Evolutionary conservation across 2,797 vertebrate species (phyloP).

Genomic region (Sternotherus odoratus): DNA sequence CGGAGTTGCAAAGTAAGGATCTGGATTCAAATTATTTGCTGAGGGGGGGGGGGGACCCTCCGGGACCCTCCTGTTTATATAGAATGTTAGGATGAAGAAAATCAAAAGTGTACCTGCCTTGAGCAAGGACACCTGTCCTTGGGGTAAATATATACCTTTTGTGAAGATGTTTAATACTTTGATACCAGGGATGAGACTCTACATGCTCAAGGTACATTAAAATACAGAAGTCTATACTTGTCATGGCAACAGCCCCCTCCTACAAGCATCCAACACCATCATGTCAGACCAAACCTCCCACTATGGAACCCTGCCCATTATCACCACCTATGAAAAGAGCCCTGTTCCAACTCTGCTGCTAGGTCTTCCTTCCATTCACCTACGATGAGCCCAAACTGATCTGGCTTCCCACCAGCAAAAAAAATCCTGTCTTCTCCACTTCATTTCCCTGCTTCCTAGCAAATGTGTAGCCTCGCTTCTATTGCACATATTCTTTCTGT

Average conservation of each 20-base stretch:
- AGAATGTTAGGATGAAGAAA: slow-evolving; percentile 44
- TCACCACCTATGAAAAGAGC: neutral
- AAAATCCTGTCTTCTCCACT: accelerated
- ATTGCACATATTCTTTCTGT: neutral
- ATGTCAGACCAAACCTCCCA: neutral
- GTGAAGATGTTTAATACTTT: neutral
- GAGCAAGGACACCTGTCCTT: slow-evolving; percentile 36
- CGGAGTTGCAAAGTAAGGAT: slow-evolving; percentile 63
- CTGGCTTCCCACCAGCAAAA: neutral
- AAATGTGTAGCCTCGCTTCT: neutral
- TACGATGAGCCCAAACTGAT: neutral
- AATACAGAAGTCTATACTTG: neutral
- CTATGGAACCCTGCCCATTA: neutral
- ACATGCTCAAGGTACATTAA: neutral
- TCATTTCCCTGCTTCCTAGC: too few relatives aligned
- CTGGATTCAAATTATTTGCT: slow-evolving; percentile 64
- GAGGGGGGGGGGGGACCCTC: slow-evolving; percentile 46
- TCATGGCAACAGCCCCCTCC: neutral
- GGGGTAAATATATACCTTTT: neutral
- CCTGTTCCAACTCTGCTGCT: neutral
- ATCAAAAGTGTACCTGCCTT: slow-evolving; percentile 44
- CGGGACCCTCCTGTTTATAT: slow-evolving; percentile 49
- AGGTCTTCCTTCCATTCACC: neutral
- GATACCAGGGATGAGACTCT: neutral
- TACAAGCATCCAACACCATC: neutral